Percentiles rank a stretch among this genome's conserved stretches.
phyloP scores from a whole-genome alignment of 2,888 invertebrate species.

The Aleiodes testaceus region DNA sequence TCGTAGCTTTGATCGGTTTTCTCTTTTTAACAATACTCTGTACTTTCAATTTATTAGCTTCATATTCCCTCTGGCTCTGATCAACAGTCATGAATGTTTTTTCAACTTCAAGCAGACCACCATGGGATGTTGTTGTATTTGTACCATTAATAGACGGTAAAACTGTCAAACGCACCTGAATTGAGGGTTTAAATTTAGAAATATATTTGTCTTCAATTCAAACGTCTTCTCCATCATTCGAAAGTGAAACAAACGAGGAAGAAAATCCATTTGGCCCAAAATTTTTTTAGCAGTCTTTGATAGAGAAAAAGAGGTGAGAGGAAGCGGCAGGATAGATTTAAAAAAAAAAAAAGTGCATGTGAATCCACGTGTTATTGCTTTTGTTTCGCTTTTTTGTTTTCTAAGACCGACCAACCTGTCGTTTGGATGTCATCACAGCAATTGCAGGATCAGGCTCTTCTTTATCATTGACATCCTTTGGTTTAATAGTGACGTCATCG shows the following conservation, averaged over 20 bases:
- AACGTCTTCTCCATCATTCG: no score
- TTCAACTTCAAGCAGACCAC: slow-evolving; percentile 84
- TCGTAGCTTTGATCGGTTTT: slow-evolving; percentile 60
- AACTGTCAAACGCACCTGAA: slow-evolving; percentile 80
- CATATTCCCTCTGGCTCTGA: slow-evolving; percentile 75
- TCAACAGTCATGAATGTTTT: slow-evolving; percentile 82
- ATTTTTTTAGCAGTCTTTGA: slow-evolving; percentile 40
- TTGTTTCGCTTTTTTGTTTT: slow-evolving; percentile 39
- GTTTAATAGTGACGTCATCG: slow-evolving; percentile 49
- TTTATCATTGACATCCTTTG: slow-evolving; percentile 25
- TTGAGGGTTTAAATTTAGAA: neutral
- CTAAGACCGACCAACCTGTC: slow-evolving; percentile 67
- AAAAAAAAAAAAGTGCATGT: slow-evolving; percentile 24
- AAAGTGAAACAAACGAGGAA: neutral
- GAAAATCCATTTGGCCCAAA: slow-evolving; percentile 41
- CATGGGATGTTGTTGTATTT: slow-evolving; percentile 79
- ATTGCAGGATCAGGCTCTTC: slow-evolving; percentile 49
- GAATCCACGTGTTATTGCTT: slow-evolving; percentile 39
- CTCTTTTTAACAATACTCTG: slow-evolving; percentile 56
- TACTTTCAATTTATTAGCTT: slow-evolving; percentile 63
- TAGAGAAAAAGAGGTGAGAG: slow-evolving; percentile 27
- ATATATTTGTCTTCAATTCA: neutral
- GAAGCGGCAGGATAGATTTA: slow-evolving; percentile 17
- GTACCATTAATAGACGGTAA: slow-evolving; percentile 80
- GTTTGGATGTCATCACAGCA: slow-evolving; percentile 68